These are phyloP conservation scores for Sciurus vulgaris DNA, from an alignment of 2,797 vertebrate species.

Conservation along the genomic window DNA sequence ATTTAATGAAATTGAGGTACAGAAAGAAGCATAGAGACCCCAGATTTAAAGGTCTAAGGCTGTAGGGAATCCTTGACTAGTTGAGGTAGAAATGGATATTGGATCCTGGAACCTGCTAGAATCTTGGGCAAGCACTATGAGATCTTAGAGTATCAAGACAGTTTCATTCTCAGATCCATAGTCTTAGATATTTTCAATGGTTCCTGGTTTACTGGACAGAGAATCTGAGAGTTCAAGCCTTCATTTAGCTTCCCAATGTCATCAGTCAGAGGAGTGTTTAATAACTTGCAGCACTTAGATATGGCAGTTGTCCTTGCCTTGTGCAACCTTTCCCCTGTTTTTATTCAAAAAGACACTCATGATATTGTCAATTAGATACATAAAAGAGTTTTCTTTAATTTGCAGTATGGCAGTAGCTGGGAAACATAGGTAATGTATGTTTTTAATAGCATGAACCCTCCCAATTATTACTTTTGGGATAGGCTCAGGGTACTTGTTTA, in stretches of 20 bases:
- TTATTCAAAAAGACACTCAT: conserved; percentile 5
- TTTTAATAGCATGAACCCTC: conserved; percentile 13
- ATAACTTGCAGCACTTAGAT: not conserved
- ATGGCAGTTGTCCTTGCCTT: not conserved
- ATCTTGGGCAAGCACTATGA: not conserved
- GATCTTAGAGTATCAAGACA: not conserved
- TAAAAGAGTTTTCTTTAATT: conserved; percentile 54
- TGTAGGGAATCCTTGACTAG: not conserved
- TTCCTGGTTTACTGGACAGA: not conserved
- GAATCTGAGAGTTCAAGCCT: not conserved
- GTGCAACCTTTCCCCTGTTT: not conserved
- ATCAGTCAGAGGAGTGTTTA: not conserved
- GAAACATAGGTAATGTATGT: not conserved
- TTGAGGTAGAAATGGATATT: not conserved
- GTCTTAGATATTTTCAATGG: not conserved
- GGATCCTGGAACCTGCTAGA: not conserved
- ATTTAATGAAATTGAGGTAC: not conserved
- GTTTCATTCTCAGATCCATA: not conserved
- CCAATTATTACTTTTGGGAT: conserved; percentile 32
- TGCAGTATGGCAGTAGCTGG: not conserved
- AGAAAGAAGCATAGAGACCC: not conserved
- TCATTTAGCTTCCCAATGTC: not conserved
- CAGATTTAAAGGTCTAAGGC: conserved; percentile 1
- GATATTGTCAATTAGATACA: not conserved
- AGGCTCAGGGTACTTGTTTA: not conserved